Evolutionary conservation across 2,113 vertebrate genomes (phyloP).

Genomic region (Elgaria multicarinata): DNA sequence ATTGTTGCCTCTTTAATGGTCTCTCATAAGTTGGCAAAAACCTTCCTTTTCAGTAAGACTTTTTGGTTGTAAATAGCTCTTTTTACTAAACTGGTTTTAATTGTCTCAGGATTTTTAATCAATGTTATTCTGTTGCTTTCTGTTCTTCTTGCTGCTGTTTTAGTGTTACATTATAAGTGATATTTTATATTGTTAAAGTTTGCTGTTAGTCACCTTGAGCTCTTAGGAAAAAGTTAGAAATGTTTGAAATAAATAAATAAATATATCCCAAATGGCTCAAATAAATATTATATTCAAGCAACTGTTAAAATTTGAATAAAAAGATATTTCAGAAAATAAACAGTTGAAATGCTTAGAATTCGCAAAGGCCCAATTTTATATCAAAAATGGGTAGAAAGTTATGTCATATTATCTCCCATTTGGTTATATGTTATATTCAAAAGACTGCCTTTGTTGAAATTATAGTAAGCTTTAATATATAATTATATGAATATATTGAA

Average conservation of each 20-base stretch:
- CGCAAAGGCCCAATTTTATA: not conserved
- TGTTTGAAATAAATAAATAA: not conserved
- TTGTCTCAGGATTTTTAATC: not conserved
- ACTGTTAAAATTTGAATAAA: conserved; percentile 23
- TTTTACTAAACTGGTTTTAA: not conserved
- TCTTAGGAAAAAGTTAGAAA: not conserved
- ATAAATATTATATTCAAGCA: not conserved
- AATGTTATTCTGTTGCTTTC: not conserved
- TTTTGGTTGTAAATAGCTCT: not conserved
- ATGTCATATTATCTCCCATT: too few species aligned
- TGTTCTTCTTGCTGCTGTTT: not conserved
- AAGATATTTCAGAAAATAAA: not conserved
- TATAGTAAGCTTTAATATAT: too few species aligned
- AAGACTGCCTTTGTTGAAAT: too few species aligned
- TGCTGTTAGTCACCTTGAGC: not conserved
- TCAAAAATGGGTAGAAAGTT: not conserved
- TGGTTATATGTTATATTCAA: too few species aligned
- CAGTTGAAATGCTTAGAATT: not conserved
- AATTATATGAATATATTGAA: too few species aligned
- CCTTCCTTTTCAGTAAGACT: not conserved
- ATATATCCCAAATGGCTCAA: not conserved
- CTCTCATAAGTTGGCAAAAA: too few species aligned
- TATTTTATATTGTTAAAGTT: not conserved
- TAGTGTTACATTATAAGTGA: not conserved
- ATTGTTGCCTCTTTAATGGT: too few species aligned